These are phyloP conservation scores for Turritopsis rubra DNA, from an alignment of 30 jellyfish, hydroid and myxozoan species.

Conservation along the genomic window DNA sequence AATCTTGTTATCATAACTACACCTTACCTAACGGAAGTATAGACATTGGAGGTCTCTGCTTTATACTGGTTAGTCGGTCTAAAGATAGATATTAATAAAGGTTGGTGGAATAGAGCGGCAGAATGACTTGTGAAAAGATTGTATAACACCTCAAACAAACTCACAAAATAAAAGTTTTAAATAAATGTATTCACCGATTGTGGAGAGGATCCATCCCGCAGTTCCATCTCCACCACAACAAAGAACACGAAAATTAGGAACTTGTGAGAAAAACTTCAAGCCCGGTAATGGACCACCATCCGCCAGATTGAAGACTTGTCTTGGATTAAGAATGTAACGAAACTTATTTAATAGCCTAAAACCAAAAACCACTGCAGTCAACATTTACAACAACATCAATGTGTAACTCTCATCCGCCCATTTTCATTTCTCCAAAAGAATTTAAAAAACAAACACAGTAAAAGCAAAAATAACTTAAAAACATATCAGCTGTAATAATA, in stretches of 20 bases:
- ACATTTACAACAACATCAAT: too few relatives aligned
- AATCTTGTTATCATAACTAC: too few relatives aligned
- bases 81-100: background rate
- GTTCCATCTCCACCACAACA: conserved; percentile 98
- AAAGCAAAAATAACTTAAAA: too few relatives aligned
- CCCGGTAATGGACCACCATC: conserved; percentile 95
- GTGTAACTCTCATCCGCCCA: too few relatives aligned
- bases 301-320: conserved; percentile 86
- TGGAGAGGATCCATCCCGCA: conserved; percentile 86
- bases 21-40: conserved; percentile 77
- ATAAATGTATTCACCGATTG: conserved; percentile 55
- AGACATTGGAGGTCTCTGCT: conserved; percentile 82
- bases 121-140: too few relatives aligned
- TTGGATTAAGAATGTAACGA: conserved; percentile 66
- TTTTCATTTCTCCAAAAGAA: too few relatives aligned
- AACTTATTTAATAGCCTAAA: conserved; percentile 71
- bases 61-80: conserved; percentile 66
- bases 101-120: too few relatives aligned
- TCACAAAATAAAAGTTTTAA: too few relatives aligned
- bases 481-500: too few relatives aligned
- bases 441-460: too few relatives aligned
- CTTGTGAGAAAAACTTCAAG: conserved; percentile 81
- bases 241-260: conserved; percentile 72
- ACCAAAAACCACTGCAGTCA: background rate
- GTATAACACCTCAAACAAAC: too few relatives aligned